A percentile compares a stretch with the other conserved stretches of the same genome.
Evolutionary conservation across 1,140 invertebrate genomes (phyloP).

Genomic region (Achatina immaculata): DNA sequence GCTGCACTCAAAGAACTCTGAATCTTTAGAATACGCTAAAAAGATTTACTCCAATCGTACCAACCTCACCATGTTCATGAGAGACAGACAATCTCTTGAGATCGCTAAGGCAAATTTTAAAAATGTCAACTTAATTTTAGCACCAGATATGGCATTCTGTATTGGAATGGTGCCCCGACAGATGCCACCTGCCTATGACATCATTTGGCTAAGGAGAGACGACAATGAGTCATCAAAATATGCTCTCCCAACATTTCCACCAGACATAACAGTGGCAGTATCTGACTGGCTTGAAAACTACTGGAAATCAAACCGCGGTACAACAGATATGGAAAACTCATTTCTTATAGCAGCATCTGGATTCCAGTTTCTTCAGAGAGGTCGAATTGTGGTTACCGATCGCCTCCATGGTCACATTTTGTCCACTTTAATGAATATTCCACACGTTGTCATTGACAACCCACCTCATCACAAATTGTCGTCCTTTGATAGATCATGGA

Average conservation of each 20-base stretch:
- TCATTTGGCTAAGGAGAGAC: constrained; percentile 36
- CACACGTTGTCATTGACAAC: constrained; percentile 48
- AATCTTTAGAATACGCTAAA: not conserved
- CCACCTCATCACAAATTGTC: constrained; percentile 40
- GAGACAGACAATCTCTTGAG: constrained; percentile 42
- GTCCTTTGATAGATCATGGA: constrained; percentile 43
- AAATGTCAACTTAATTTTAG: constrained; percentile 25
- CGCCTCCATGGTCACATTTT: constrained; percentile 50
- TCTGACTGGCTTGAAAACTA: constrained; percentile 22
- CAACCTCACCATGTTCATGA: constrained; percentile 42
- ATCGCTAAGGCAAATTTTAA: constrained; percentile 36
- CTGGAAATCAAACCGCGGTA: constrained; percentile 6
- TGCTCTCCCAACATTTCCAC: not conserved
- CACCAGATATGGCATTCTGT: constrained; percentile 42
- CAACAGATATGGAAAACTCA: not conserved
- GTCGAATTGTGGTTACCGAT: constrained; percentile 47
- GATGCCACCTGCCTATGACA: constrained; percentile 31
- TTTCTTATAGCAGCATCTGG: constrained; percentile 21
- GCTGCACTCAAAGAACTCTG: not conserved
- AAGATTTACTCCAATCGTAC: constrained; percentile 33
- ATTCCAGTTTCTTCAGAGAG: constrained; percentile 38
- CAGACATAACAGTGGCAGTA: not conserved
- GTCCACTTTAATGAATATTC: constrained; percentile 44
- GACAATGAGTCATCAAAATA: constrained; percentile 34
- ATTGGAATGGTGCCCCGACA: constrained; percentile 21